Evolutionary conservation across 2,113 vertebrate species (phyloP), one percentile per base, ranked within the genome.

Genomic region (Mesoclemmys tuberculata): DNA sequence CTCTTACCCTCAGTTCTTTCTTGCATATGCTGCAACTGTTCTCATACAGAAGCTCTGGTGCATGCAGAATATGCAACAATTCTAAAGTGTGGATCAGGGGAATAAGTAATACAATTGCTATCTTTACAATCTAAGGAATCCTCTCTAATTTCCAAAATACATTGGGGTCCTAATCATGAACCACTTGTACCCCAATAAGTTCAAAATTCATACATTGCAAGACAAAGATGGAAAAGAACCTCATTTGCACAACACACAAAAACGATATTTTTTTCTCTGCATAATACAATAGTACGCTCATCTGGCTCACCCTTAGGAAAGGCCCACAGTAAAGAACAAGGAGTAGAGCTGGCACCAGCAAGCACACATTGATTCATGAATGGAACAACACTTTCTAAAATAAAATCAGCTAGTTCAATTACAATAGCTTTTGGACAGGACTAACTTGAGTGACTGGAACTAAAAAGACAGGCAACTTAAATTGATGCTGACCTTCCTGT

Each of bases 301-400:
- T 95, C 87, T 91, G 64, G 93, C 85, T 92, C 91, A 80, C 79
- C 35, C 88, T 96, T n/a, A 92, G 80, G 84, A 64, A 93, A 81
- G 75, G 81, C 86, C 0, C 1, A 71, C 7, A 0, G 88, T 89
- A 85, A 94, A 96, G 87, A 90, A 75, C 84, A 87, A 87, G 94
- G 77, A 95, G 84, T 86, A 97, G 95, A 95, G 88, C 80, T 86
- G 87, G 90, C 90, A 92, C 85, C 91, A 95, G 91, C 92, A 96
- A 96, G 92, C 90, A 95, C 88, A 91, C 84, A 91, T 77, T 95
- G 91, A 92, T 96, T 96, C 46, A 0, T 87, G 93, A 94, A 94
- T 93, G 93, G 93, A 95, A 38, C 93, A 95, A 88, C 85, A 77
- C 92, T 91, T 96, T 95, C 83, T 79, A 84, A 88, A 92, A 94